phyloP scores from a whole-genome alignment of 1,140 invertebrate species.

The Kradibia gibbosae region DNA sequence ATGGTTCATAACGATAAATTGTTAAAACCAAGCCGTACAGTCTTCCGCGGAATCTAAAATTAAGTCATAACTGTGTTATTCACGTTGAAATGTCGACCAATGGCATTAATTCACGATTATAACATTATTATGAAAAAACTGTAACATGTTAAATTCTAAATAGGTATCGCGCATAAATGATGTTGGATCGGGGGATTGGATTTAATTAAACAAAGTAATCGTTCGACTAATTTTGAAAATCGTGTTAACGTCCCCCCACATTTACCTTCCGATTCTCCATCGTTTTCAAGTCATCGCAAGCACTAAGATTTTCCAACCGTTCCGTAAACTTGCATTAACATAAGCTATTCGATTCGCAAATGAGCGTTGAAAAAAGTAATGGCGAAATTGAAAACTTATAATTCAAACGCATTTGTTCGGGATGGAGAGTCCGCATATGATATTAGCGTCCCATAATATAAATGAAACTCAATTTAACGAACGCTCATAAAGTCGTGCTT shows the following conservation, averaged over 20 bases:
- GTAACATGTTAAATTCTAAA: too few species aligned
- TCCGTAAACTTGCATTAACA: not conserved
- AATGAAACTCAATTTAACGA: slow-evolving; percentile 44
- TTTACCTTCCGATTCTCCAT: too few species aligned
- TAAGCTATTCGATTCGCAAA: not conserved
- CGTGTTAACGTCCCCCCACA: too few species aligned
- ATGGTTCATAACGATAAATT: not conserved
- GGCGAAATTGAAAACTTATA: not conserved
- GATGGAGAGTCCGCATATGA: not conserved
- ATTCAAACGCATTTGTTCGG: not conserved
- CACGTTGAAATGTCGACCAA: not conserved
- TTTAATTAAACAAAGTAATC: too few species aligned
- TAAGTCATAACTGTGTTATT: not conserved
- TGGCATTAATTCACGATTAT: too few species aligned
- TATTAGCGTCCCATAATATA: slow-evolving; percentile 40
- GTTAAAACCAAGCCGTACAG: not conserved
- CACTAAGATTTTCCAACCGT: not conserved
- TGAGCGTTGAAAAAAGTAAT: not conserved
- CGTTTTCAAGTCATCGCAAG: not conserved
- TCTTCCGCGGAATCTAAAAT: not conserved
- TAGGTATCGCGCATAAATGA: too few species aligned
- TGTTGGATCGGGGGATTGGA: too few species aligned
- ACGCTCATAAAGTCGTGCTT: slow-evolving; percentile 25
- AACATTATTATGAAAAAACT: too few species aligned
- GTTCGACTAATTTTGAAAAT: too few species aligned